Evolutionary conservation across 1,140 invertebrate genomes (phyloP), one percentile per base, ranked within the genome.

Genomic region (Eueides isabella): DNA sequence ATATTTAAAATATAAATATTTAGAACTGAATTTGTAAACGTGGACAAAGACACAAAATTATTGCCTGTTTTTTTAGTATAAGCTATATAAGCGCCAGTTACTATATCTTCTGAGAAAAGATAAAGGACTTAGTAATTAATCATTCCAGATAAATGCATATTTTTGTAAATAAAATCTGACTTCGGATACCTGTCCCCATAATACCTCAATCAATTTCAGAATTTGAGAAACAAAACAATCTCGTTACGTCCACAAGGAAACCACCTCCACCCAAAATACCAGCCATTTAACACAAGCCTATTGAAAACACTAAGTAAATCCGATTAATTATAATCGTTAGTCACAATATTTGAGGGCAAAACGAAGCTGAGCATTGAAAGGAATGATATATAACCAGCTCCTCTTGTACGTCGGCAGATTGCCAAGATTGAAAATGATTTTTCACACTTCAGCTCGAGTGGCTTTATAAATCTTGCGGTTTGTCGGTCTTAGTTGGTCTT

Each of bases 241-340:
- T 55, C 9, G 19, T 55, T 55, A 55, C 26, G 19, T 26, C 48
- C 23, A 4, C 48, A 26, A 55, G 23, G n/a, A 19, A 48, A 26
- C 23, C 35, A 38, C 35, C 48, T 55, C 6, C 9, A 55, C 48
- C 23, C 48, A 26, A 55, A 55, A 12, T 74, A 74, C 55, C 61
- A 78, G 38, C 28, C 73, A 73, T 77, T 81, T 77, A 81, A 65
- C 72, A 79, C 76, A 80, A 82, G 74, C 72, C 74, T 65, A 67
- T 74, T 69, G 76, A 80, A 75, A 74, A 80, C 76, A 55, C 48
- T 55, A 55, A 55, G 48, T 55, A 55, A 55, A 55, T 55, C 19
- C 23, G 48, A 55, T 55, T 55, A 55, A 55, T 55, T 55, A 55
- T 55, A 55, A 55, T 55, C 48, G 26, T 55, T 55, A 23, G 48